A percentile compares a stretch with the other conserved stretches of the same genome.
Conservation (phyloP, 2,797 vertebrate species). For the Phoeniculus purpureus region DNA sequence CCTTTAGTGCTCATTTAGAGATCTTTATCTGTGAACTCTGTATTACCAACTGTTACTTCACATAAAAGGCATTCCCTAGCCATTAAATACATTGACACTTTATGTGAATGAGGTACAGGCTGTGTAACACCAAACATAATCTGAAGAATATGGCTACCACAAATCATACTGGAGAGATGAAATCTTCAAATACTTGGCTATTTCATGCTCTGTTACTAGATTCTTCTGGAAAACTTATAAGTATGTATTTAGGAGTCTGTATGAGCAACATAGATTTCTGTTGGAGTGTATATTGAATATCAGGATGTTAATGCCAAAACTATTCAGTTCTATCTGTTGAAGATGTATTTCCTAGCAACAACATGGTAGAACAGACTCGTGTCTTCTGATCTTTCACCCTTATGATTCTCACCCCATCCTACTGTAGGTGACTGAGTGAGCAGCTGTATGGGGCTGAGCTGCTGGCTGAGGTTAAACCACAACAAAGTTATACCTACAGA, state of each 20-base stretch:
- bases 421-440: too few relatives aligned
- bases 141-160: background rate
- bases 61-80: background rate
- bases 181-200: background rate
- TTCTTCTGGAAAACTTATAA: background rate
- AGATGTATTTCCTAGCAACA: background rate
- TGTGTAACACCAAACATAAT: background rate
- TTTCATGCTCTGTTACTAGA: background rate
- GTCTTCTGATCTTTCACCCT: too few relatives aligned
- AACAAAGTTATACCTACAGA: too few relatives aligned
- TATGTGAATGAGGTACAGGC: background rate
- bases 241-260: background rate
- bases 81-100: background rate
- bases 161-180: background rate
- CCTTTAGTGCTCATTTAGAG: background rate
- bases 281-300: background rate
- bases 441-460: too few relatives aligned
- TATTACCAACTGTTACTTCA: accelerated
- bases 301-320: background rate
- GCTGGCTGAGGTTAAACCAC: too few relatives aligned
- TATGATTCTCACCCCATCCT: too few relatives aligned
- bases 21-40: background rate
- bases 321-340: background rate
- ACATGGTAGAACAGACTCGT: background rate
- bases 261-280: background rate